Evolutionary conservation across 2,888 invertebrate genomes (phyloP), one percentile per base, ranked within the genome.

Genomic region (Carabus problematicus): DNA sequence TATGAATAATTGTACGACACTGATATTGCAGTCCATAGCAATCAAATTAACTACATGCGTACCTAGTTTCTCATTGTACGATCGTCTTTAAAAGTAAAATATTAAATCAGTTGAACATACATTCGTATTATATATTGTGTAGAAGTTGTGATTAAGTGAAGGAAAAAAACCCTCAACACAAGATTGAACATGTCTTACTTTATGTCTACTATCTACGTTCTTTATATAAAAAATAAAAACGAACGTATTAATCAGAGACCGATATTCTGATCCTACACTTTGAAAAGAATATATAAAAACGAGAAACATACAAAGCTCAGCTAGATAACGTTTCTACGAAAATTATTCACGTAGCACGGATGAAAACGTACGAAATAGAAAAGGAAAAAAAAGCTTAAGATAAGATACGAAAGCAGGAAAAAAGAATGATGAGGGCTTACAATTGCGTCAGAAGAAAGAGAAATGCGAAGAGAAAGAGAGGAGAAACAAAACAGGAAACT

Each of bases 341-440:
- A 64, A 64, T 64, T 58, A 64, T 64, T 58, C 64, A 19, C 39
- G 45, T 9, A 29, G 29, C 40, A 14, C 56, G 39, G n/a, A 29
- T 29, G 40, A 43, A 41, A 18, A 64, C 55, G 43, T 41, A 56
- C 56, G 42, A 43, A 55, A 54, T n/a, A 64, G 55, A 54, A 54
- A 56, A 29, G 56, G 52, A 16, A 52, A 19, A n/a, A 49, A 19
- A 52, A 52, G 64, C 64, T 64, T 64, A 64, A 64, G 64, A 64
- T 64, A 64, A 64, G 64, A 64, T 64, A 64, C 56, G 47, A 64
- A 64, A 56, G 45, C 64, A 56, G 42, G 64, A 55, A 64, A 64
- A 64, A 64, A 64, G 64, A 64, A 64, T 64, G 64, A 64, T 56
- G 64, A 56, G 64, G 43, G 64, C 64, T 64, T 64, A 64, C 64